A percentile compares a stretch with the other conserved stretches of the same genome.
Evolutionary conservation across 1,140 invertebrate species (phyloP).

Genomic region (Drosophila pandora): DNA sequence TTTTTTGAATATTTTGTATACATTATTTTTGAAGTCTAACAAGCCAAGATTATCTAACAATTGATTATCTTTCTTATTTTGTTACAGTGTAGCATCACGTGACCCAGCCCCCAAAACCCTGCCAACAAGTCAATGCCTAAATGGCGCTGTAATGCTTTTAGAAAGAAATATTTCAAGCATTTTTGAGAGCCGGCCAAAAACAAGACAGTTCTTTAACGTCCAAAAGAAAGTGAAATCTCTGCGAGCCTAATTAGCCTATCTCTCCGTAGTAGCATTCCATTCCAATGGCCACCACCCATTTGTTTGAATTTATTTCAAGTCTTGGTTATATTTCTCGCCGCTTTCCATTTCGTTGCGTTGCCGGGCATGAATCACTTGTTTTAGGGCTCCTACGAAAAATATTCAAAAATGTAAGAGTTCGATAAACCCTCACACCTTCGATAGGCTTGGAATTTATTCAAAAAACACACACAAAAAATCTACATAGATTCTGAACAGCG

Average conservation of each 20-base stretch:
- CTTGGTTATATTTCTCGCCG: conserved; percentile 10
- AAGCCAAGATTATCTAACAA: too few relatives aligned
- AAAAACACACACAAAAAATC: conserved; percentile 23
- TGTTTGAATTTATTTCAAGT: conserved; percentile 27
- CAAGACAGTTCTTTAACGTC: conserved; percentile 24
- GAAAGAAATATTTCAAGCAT: conserved; percentile 9
- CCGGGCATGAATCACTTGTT: conserved; percentile 37
- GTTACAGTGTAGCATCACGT: conserved; percentile 24
- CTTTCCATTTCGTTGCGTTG: conserved; percentile 55
- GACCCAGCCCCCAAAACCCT: conserved; percentile 17
- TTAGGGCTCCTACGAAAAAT: conserved; percentile 1
- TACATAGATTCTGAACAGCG: conserved; percentile 44
- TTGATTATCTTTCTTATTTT: too few relatives aligned
- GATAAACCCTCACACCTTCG: conserved; percentile 41
- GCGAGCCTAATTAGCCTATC: conserved; percentile 36
- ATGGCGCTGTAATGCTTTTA: conserved; percentile 40
- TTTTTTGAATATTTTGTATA: not conserved
- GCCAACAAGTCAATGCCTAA: conserved; percentile 53
- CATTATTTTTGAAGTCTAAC: too few relatives aligned
- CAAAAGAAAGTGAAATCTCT: conserved; percentile 44
- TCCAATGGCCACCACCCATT: conserved; percentile 4
- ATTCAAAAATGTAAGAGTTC: conserved; percentile 6
- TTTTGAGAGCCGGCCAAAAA: conserved; percentile 4
- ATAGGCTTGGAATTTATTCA: conserved; percentile 47
- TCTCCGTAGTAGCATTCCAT: conserved; percentile 24